Evolutionary conservation across 2,888 invertebrate genomes (phyloP), one percentile per base, ranked within the genome.

Genomic region (Andrena bucephala): DNA sequence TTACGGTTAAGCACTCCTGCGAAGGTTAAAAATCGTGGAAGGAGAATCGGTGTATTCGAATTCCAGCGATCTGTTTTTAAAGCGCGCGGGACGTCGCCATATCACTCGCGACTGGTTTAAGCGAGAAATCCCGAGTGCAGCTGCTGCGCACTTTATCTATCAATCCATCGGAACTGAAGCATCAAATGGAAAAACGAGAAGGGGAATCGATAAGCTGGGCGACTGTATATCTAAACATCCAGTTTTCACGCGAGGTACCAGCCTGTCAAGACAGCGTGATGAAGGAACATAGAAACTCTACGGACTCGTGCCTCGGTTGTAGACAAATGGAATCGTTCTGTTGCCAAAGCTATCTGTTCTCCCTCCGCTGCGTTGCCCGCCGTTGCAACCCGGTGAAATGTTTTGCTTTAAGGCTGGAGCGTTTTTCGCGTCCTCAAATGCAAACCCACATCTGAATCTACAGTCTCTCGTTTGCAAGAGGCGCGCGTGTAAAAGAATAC

Each of bases 301-400:
- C 5, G 31, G 24, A 27, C 57, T 54, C 60, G 27, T 33, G 66
- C 42, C 36, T 10, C 50, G 52, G 2, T 16, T 48, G 76, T 57
- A 68, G 67, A 48, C 67, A 76, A 76, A 67, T 54, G 78, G 68
- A 68, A 76, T 76, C 77, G 78, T 50, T 63, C 57, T 8, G 33
- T 68, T 69, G 68, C 78, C 48, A 78, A 78, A 77, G 54, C 77
- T 48, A 52, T 33, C 42, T 36, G 24, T 24, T 31, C 27, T 24
- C 42, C 5, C 33, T 13, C 2, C 57, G 13, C 29, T 24, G 6
- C 3, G 2, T 24, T 29, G 31, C 29, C 31, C n/a, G 31, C 10
- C 29, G n/a, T 7, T 36, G 20, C 10, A 27, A 13, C 20, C 33
- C 3, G 52, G 66, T 67, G 75, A 67, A 75, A 75, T 60, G 24